phyloP scores from a whole-genome alignment of 2,797 vertebrate species.

The Mastacembelus armatus region DNA sequence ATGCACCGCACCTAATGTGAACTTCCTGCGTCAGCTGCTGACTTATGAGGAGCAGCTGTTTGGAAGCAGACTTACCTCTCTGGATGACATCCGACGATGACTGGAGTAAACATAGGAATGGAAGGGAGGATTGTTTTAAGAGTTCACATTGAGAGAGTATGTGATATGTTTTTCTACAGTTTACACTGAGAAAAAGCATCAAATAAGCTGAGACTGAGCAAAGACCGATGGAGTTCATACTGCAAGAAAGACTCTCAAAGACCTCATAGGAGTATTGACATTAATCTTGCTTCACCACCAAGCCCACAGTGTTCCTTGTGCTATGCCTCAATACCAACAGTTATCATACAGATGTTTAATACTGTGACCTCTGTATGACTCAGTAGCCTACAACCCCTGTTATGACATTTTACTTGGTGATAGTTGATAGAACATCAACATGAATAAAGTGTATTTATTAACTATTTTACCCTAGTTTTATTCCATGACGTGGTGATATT shows the following conservation, averaged over 20 bases:
- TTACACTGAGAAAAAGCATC: too few species aligned
- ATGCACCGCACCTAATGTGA: conserved; percentile 74
- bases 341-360: conserved; percentile 11
- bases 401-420: conserved; percentile 22
- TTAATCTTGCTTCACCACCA: conserved; percentile 9
- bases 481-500: not conserved
- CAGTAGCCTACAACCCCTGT: not conserved
- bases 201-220: conserved; percentile 18
- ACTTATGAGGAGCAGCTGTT: conserved; percentile 79
- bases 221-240: conserved; percentile 12
- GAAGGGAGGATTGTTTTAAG: conserved; percentile 6
- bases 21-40: conserved; percentile 75
- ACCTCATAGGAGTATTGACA: too few species aligned
- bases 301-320: conserved; percentile 18
- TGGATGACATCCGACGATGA: conserved; percentile 75
- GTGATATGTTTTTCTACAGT: not conserved
- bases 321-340: conserved; percentile 21
- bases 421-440: not conserved
- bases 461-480: not conserved
- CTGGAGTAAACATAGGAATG: conserved; percentile 6
- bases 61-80: conserved; percentile 68
- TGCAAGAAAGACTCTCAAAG: conserved; percentile 10
- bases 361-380: conserved; percentile 13
- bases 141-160: not conserved
- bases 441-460: conserved; percentile 40